Conservation (phyloP, 2,113 vertebrate genomes). For the Panurus biarmicus region DNA sequence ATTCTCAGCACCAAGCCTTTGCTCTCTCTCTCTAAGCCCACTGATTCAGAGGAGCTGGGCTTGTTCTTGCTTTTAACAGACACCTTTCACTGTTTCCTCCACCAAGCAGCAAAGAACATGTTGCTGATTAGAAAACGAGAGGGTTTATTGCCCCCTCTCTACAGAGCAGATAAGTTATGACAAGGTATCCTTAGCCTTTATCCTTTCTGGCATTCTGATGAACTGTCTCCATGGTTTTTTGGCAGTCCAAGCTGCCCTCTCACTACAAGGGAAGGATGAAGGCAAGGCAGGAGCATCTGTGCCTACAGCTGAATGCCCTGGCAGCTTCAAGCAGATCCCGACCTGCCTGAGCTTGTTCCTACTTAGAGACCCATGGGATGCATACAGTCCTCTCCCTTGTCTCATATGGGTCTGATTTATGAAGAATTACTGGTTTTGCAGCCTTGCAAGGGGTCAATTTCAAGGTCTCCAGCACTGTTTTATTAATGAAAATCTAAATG, state of each 20-base stretch:
- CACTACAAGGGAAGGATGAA: background rate
- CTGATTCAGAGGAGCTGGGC: background rate
- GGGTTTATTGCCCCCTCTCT: background rate
- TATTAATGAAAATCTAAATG: background rate
- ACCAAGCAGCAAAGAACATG: background rate
- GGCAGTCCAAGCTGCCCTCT: background rate
- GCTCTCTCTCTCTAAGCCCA: background rate
- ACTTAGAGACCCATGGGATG: background rate
- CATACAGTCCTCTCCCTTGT: background rate
- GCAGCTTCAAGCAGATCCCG: background rate
- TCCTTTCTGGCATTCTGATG: background rate
- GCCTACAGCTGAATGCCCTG: background rate
- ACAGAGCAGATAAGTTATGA: background rate
- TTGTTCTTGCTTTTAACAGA: background rate
- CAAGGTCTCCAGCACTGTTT: background rate
- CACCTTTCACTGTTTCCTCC: background rate
- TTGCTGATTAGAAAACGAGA: background rate
- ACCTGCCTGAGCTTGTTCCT: background rate
- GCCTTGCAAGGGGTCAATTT: background rate
- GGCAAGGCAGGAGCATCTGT: background rate
- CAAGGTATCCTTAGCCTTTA: background rate
- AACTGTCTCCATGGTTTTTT: background rate
- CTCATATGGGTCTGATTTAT: background rate
- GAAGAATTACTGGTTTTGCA: background rate
- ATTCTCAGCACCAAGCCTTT: background rate